phyloP scores from a whole-genome alignment of 2,797 vertebrate species.

The Scomberomorus guttatus region DNA sequence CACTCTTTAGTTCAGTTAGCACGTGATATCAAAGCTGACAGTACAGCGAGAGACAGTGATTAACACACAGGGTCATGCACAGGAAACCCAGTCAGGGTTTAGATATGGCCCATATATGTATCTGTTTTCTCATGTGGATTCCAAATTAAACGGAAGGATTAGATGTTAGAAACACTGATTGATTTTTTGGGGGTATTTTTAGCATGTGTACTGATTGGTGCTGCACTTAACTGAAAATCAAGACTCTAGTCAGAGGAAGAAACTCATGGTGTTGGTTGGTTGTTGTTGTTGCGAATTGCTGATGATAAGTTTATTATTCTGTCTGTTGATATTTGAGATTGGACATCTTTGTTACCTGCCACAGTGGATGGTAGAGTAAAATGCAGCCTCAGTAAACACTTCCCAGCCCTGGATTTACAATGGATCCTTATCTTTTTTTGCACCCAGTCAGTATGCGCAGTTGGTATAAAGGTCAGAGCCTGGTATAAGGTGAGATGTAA shows the following conservation, averaged over 20 bases:
- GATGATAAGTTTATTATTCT: neutral
- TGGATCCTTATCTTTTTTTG: constrained; percentile 7
- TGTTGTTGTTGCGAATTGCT: neutral
- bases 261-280: neutral
- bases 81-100: constrained; percentile 8
- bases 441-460: neutral
- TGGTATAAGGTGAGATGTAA: constrained; percentile 49
- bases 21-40: constrained; percentile 43
- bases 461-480: constrained; percentile 51
- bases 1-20: constrained; percentile 20
- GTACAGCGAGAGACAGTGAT: constrained; percentile 22
- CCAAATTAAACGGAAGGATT: neutral
- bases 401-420: neutral
- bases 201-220: neutral
- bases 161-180: neutral
- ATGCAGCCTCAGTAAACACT: neutral
- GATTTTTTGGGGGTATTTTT: neutral
- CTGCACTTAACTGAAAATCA: neutral
- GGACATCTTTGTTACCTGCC: neutral
- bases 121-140: constrained; percentile 1
- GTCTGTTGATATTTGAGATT: neutral
- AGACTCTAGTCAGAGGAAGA: neutral
- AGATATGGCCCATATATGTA: constrained; percentile 22
- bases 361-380: neutral
- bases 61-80: constrained; percentile 15